phyloP scores from a whole-genome alignment of 1,140 invertebrate genomes.

The Frieseomelitta varia region DNA sequence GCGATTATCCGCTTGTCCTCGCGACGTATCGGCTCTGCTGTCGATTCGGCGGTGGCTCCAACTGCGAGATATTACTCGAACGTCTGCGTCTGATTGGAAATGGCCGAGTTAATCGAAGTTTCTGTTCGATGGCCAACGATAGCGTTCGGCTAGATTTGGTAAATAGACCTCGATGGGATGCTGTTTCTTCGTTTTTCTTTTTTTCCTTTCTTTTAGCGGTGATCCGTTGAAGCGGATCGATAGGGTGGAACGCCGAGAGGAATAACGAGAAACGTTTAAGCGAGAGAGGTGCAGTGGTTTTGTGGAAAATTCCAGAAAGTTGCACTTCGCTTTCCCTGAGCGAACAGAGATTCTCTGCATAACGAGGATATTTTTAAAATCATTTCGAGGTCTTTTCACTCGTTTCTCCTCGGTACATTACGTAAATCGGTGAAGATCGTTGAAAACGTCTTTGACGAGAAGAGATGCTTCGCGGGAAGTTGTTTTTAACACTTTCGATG shows the following conservation, averaged over 20 bases:
- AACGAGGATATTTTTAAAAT: background rate
- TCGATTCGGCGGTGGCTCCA: constrained; percentile 5
- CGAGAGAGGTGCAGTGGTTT: background rate
- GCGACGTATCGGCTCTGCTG: constrained; percentile 6
- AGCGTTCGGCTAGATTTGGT: background rate
- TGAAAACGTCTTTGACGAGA: too few relatives aligned
- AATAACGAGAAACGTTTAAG: background rate
- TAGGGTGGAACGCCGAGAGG: background rate
- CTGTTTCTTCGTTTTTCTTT: background rate
- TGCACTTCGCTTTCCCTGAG: background rate
- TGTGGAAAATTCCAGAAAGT: background rate
- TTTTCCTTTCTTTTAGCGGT: background rate
- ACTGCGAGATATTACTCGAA: background rate
- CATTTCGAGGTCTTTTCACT: background rate
- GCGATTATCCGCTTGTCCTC: constrained; percentile 6
- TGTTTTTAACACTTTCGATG: background rate
- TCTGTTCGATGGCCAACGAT: background rate
- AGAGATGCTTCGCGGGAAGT: background rate
- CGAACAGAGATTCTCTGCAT: background rate
- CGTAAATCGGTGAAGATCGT: too few relatives aligned
- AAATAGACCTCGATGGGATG: background rate
- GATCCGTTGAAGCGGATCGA: background rate
- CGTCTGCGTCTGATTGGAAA: background rate
- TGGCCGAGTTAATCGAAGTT: constrained; percentile 22
- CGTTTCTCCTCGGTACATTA: background rate